These are phyloP conservation scores for Heliangelus exortis DNA, from an alignment of 2,797 vertebrate genomes.

Conservation along the genomic window DNA sequence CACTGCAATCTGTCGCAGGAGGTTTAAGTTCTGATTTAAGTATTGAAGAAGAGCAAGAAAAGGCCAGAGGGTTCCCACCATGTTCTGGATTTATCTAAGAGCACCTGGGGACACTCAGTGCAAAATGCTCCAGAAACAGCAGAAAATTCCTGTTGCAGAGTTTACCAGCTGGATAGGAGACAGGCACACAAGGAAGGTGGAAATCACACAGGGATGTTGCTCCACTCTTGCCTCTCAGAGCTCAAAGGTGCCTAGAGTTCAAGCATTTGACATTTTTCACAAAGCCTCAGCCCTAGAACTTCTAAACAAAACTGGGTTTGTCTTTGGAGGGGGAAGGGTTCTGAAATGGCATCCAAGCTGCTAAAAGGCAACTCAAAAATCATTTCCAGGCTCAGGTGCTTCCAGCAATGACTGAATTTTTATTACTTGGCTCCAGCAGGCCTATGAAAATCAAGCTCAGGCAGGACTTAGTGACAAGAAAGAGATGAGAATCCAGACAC, in stretches of 20 bases:
- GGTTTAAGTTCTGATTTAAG: not conserved
- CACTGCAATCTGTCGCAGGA: not conserved
- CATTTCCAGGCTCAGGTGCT: not conserved
- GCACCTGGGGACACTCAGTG: not conserved
- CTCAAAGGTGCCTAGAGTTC: not conserved
- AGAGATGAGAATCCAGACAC: not conserved
- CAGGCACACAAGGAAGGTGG: accelerated
- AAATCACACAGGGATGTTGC: not conserved
- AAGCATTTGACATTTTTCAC: accelerated
- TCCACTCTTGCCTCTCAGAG: not conserved
- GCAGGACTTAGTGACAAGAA: too few species aligned
- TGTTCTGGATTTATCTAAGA: not conserved
- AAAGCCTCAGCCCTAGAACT: not conserved
- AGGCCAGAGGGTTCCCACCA: not conserved
- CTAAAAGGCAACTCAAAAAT: not conserved
- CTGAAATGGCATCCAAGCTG: not conserved
- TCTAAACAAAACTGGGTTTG: not conserved
- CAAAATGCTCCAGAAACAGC: not conserved
- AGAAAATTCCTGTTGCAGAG: not conserved
- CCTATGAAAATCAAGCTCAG: not conserved
- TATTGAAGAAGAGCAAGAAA: not conserved
- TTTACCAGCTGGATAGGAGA: not conserved
- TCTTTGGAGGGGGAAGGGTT: not conserved
- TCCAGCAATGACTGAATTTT: not conserved
- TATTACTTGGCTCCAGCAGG: not conserved